phyloP scores from a whole-genome alignment of 2,888 invertebrate genomes.

The Amblyjoppa fuscipennis region DNA sequence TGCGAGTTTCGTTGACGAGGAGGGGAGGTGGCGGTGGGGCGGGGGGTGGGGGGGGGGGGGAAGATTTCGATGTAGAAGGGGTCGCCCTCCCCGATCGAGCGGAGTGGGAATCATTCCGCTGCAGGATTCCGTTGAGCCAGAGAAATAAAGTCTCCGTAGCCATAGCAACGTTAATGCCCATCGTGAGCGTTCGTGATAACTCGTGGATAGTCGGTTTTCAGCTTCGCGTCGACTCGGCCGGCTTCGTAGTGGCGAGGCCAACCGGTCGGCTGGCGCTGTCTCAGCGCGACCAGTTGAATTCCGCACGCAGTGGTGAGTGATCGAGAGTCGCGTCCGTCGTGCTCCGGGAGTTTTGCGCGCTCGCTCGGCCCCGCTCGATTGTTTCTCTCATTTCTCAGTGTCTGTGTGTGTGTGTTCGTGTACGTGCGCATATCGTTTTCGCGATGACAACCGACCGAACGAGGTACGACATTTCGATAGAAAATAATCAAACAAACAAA shows the following conservation, averaged over 20 bases:
- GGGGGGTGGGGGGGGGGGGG: not conserved
- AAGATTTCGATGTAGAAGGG: conserved; percentile 33
- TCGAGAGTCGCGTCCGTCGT: conserved; percentile 71
- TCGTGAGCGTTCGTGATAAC: conserved; percentile 69
- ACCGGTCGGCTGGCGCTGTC: conserved; percentile 80
- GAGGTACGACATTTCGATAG: not conserved
- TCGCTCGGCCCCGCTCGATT: conserved; percentile 37
- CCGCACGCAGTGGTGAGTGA: conserved; percentile 77
- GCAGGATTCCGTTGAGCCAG: conserved; percentile 55
- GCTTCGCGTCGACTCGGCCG: conserved; percentile 67
- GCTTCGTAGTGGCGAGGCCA: conserved; percentile 81
- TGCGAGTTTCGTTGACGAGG: too few species aligned
- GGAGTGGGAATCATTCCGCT: conserved; percentile 45
- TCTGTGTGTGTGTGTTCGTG: conserved; percentile 19
- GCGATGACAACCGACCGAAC: conserved; percentile 1
- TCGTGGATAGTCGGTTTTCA: conserved; percentile 69
- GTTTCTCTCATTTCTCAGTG: not conserved
- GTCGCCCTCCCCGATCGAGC: not conserved
- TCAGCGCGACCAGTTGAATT: conserved; percentile 80
- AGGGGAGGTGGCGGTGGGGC: too few species aligned
- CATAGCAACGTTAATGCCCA: conserved; percentile 76
- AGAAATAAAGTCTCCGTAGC: conserved; percentile 76
- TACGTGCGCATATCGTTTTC: conserved; percentile 20
- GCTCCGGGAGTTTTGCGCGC: conserved; percentile 60
- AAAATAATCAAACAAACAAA: not conserved